phyloP scores from a whole-genome alignment of 2,888 invertebrate genomes.

The Octodonta nipae region DNA sequence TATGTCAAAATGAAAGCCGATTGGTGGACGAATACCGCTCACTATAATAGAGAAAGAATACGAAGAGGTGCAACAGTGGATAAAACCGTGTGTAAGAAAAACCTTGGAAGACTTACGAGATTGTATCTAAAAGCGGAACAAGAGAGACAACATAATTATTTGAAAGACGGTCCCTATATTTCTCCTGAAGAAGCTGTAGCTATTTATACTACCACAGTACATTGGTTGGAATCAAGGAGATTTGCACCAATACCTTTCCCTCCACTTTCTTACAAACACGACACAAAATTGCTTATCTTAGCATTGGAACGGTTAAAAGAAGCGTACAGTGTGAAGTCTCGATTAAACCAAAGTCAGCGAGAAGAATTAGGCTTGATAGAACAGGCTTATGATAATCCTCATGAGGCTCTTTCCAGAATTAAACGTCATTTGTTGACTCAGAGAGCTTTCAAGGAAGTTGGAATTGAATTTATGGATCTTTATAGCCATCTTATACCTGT shows the following conservation, averaged over 20 bases:
- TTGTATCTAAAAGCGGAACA: conserved; percentile 96
- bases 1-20: conserved; percentile 99
- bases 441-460: conserved; percentile 95
- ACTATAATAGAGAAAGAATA: conserved; percentile 97
- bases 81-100: conserved; percentile 99
- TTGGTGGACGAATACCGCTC: conserved; percentile 99
- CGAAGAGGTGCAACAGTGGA: conserved; percentile 99
- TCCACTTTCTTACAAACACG: conserved; percentile 97
- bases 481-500: conserved; percentile 98
- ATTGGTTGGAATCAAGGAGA: conserved; percentile 95
- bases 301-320: conserved; percentile 93
- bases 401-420: conserved; percentile 95
- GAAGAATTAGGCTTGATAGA: conserved; percentile 98
- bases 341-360: conserved; percentile 95
- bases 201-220: conserved; percentile 98
- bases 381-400: conserved; percentile 99
- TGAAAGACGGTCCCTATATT: conserved; percentile 99
- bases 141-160: conserved; percentile 96
- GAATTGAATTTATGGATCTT: conserved; percentile 99
- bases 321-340: conserved; percentile 92
- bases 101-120: conserved; percentile 91
- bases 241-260: conserved; percentile 99
- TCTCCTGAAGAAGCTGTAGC: conserved; percentile 99
- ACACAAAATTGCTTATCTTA: conserved; percentile 93
- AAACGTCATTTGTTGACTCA: conserved; percentile 98